phyloP scores from a whole-genome alignment of 2,113 vertebrate genomes.

The Acanthochromis polyacanthus region DNA sequence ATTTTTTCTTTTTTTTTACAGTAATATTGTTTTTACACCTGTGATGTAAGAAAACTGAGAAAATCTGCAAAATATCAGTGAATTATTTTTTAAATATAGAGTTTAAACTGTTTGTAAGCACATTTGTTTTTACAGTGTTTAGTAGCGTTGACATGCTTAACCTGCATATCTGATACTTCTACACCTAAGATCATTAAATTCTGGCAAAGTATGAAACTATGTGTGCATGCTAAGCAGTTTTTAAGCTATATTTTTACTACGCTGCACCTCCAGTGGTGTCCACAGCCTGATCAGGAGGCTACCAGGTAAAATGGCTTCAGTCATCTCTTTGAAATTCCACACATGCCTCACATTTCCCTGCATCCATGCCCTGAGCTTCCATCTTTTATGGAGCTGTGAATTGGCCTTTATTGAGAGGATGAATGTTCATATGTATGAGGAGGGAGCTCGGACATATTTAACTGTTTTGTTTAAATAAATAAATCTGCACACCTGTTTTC shows the following conservation, averaged over 20 bases:
- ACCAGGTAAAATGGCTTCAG: neutral
- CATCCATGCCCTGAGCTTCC: neutral
- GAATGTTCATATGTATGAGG: constrained; percentile 13
- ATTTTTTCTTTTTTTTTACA: no score
- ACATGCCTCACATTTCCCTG: constrained; percentile 38
- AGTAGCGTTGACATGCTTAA: no score
- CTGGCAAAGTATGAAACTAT: no score
- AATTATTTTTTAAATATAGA: no score
- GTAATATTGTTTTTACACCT: no score
- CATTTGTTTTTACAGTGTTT: no score
- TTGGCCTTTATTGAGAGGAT: constrained; percentile 1
- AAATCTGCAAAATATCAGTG: no score
- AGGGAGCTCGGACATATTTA: neutral
- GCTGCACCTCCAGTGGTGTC: neutral
- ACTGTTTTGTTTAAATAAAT: neutral
- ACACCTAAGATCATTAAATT: no score
- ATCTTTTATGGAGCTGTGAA: constrained; percentile 25
- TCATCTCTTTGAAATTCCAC: constrained; percentile 41
- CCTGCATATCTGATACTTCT: no score
- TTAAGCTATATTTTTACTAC: neutral
- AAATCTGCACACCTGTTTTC: neutral
- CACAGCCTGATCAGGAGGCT: neutral
- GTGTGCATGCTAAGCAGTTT: neutral
- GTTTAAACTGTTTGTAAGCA: no score
- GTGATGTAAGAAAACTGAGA: no score